phyloP scores from a whole-genome alignment of 2,113 vertebrate species.

The Plotosus lineatus region DNA sequence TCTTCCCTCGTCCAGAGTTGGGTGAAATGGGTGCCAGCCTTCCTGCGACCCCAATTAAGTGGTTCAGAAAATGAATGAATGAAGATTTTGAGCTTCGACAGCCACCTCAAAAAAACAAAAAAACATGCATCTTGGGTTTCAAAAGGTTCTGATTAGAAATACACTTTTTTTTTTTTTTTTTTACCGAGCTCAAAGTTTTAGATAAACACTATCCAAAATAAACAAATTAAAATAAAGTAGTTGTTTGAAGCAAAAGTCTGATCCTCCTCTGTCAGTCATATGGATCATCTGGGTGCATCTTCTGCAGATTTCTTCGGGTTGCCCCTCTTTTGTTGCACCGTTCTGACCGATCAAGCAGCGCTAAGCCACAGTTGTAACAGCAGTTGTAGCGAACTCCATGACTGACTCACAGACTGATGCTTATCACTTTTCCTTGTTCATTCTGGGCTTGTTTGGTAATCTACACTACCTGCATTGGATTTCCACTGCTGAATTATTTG shows the following conservation, averaged over 20 bases:
- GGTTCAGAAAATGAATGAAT: too few relatives aligned
- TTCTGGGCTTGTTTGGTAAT: slow-evolving; percentile 19
- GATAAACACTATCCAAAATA: slow-evolving; percentile 25
- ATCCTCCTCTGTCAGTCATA: slow-evolving; percentile 14
- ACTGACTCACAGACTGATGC: slow-evolving; percentile 19
- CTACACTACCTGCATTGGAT: slow-evolving; percentile 44
- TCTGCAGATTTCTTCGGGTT: neutral
- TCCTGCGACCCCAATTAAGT: too few relatives aligned
- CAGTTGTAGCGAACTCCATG: neutral
- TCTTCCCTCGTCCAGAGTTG: too few relatives aligned
- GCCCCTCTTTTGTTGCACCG: neutral
- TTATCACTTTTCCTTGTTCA: slow-evolving; percentile 31
- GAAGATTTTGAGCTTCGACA: too few relatives aligned
- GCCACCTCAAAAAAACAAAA: too few relatives aligned
- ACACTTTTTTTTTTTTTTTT: too few relatives aligned
- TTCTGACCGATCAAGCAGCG: slow-evolving; percentile 4
- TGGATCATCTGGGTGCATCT: slow-evolving; percentile 34
- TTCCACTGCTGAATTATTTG: slow-evolving; percentile 36
- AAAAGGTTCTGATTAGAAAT: too few relatives aligned
- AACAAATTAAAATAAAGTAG: neutral
- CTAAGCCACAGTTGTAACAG: slow-evolving; percentile 4
- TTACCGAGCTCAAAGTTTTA: too few relatives aligned
- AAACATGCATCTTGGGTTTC: too few relatives aligned
- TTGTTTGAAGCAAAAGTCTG: neutral
- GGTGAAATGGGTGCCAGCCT: too few relatives aligned